These are phyloP conservation scores for Fulmarus glacialis DNA, from an alignment of 2,113 vertebrate genomes.

Conservation along the genomic window DNA sequence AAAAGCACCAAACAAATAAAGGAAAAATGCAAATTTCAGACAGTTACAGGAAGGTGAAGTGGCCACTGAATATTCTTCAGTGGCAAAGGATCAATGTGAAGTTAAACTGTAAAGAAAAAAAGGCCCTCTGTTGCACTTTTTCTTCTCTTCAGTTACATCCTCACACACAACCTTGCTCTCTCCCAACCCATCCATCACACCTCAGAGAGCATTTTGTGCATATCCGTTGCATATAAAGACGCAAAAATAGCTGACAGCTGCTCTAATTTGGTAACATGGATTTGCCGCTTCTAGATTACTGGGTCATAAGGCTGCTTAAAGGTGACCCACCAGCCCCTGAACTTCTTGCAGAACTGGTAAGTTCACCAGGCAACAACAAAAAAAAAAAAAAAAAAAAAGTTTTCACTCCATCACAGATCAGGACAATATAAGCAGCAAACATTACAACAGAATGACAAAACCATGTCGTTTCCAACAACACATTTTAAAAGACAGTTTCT, in stretches of 20 bases:
- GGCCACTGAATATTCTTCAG: background rate
- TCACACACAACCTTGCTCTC: background rate
- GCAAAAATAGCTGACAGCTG: conserved; percentile 30
- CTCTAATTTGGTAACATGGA: background rate
- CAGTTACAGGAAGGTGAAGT: background rate
- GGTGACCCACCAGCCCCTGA: conserved; percentile 11
- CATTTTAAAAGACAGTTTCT: background rate
- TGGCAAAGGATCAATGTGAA: background rate
- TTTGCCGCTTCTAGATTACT: conserved; percentile 14
- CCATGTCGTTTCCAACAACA: background rate
- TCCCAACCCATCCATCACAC: background rate
- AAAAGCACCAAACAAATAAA: background rate
- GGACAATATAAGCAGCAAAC: background rate
- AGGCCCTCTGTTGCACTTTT: rapidly evolving
- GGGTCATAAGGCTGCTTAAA: conserved; percentile 6
- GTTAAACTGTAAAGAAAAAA: background rate
- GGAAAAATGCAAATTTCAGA: background rate
- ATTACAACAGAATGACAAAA: background rate
- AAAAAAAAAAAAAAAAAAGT: background rate
- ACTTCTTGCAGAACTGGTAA: background rate
- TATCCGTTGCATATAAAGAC: background rate
- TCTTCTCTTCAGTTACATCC: background rate
- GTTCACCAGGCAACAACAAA: background rate
- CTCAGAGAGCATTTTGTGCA: background rate
- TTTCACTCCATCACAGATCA: background rate